Conservation (phyloP, 2,797 vertebrate genomes). For the Sebastes steindachneri region DNA sequence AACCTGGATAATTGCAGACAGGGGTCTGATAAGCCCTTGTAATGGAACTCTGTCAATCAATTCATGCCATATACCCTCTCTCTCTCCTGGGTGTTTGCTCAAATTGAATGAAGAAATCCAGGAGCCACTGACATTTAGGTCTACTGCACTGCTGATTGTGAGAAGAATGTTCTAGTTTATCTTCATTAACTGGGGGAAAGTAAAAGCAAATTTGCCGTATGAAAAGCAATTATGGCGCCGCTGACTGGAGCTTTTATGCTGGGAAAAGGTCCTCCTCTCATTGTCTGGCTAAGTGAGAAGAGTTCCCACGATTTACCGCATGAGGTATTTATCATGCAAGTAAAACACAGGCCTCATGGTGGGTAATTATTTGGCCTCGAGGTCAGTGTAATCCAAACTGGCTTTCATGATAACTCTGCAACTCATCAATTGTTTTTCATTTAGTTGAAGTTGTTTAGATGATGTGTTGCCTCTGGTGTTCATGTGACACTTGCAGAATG, state of each 20-base stretch:
- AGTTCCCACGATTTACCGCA: slow-evolving; percentile 46
- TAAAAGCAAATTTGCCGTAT: slow-evolving; percentile 99
- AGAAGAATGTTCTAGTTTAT: slow-evolving; percentile 93
- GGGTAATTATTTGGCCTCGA: slow-evolving; percentile 54
- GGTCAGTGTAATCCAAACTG: slow-evolving; percentile 36
- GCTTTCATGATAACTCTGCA: slow-evolving; percentile 20
- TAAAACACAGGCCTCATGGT: slow-evolving; percentile 30
- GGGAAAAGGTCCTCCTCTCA: slow-evolving; percentile 62
- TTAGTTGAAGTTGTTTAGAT: background rate
- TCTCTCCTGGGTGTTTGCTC: slow-evolving; percentile 88
- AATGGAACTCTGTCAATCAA: slow-evolving; percentile 96
- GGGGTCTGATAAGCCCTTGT: slow-evolving; percentile 85
- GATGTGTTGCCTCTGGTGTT: background rate
- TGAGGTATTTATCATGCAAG: slow-evolving; percentile 54
- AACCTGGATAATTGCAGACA: slow-evolving; percentile 87
- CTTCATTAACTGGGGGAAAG: slow-evolving; percentile 95
- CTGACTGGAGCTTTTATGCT: slow-evolving; percentile 89
- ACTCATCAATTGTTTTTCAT: slow-evolving; percentile 18
- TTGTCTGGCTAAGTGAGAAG: slow-evolving; percentile 44
- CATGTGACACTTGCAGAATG: background rate
- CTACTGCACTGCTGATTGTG: slow-evolving; percentile 87
- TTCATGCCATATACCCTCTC: slow-evolving; percentile 78
- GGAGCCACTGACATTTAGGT: slow-evolving; percentile 90
- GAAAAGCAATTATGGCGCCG: slow-evolving; percentile 97
- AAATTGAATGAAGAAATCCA: slow-evolving; percentile 90